Evolutionary conservation across 1,140 invertebrate species (phyloP).

Genomic region (Formica exsecta): DNA sequence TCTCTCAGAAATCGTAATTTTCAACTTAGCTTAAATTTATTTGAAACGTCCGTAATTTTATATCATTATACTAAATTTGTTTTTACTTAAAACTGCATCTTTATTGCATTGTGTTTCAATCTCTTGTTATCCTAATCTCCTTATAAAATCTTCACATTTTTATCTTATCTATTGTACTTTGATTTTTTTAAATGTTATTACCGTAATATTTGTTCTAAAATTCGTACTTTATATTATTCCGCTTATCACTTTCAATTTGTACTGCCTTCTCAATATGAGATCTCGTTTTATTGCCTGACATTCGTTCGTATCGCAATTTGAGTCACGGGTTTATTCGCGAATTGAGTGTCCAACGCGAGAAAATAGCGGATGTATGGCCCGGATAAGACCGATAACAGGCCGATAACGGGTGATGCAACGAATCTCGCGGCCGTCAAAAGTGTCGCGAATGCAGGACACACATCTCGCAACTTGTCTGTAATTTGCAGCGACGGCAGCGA

Average conservation of each 20-base stretch:
- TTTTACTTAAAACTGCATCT: background rate
- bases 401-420: background rate
- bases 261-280: background rate
- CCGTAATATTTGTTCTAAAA: background rate
- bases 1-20: background rate
- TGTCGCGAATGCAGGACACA: background rate
- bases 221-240: background rate
- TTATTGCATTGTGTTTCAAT: background rate
- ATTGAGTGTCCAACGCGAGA: background rate
- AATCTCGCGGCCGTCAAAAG: slow-evolving; percentile 14
- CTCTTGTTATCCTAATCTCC: background rate
- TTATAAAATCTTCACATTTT: background rate
- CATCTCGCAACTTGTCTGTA: slow-evolving; percentile 43
- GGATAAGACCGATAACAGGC: background rate
- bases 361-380: background rate
- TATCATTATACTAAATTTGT: background rate
- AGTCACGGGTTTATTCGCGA: background rate
- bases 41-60: background rate
- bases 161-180: no score
- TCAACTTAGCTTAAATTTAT: background rate
- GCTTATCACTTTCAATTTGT: background rate
- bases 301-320: background rate
- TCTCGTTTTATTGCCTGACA: background rate
- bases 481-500: slow-evolving; percentile 41
- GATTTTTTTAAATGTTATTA: background rate